phyloP scores from a whole-genome alignment of 2,888 invertebrate species.

The Trypoxylon attenuatum region DNA sequence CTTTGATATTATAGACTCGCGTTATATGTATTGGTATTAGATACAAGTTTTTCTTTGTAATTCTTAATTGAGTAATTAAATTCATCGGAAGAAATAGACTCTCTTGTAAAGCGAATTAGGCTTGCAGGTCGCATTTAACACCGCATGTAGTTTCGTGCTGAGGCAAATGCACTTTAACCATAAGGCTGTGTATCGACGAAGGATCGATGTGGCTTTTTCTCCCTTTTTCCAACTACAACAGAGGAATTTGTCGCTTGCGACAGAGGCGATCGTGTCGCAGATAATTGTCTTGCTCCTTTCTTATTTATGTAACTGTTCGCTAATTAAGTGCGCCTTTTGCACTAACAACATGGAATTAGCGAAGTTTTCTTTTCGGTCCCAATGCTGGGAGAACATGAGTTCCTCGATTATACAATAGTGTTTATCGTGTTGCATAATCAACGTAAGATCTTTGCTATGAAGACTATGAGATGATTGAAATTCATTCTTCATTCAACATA shows the following conservation, averaged over 20 bases:
- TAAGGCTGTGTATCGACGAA: not conserved
- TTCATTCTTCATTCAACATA: too few relatives aligned
- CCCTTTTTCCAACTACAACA: not conserved
- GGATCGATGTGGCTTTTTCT: not conserved
- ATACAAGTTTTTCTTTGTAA: not conserved
- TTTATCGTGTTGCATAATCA: too few relatives aligned
- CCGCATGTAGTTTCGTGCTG: not conserved
- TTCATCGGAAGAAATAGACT: not conserved
- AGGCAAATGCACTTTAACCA: not conserved
- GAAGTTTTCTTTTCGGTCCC: too few relatives aligned
- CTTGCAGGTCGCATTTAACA: not conserved
- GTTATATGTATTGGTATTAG: not conserved
- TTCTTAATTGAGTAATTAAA: not conserved
- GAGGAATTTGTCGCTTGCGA: not conserved
- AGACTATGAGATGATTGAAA: too few relatives aligned
- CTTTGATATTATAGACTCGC: too few relatives aligned
- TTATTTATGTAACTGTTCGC: not conserved
- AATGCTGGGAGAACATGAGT: too few relatives aligned
- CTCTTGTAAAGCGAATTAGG: not conserved
- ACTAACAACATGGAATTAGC: too few relatives aligned
- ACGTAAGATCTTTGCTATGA: too few relatives aligned
- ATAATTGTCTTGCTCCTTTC: not conserved
- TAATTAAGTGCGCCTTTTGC: not conserved
- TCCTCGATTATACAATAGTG: too few relatives aligned
- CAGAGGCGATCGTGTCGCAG: not conserved